Percentiles rank a stretch among this genome's conserved stretches.
Conservation (phyloP, 2,888 invertebrate genomes). For the Axea sp. region DNA sequence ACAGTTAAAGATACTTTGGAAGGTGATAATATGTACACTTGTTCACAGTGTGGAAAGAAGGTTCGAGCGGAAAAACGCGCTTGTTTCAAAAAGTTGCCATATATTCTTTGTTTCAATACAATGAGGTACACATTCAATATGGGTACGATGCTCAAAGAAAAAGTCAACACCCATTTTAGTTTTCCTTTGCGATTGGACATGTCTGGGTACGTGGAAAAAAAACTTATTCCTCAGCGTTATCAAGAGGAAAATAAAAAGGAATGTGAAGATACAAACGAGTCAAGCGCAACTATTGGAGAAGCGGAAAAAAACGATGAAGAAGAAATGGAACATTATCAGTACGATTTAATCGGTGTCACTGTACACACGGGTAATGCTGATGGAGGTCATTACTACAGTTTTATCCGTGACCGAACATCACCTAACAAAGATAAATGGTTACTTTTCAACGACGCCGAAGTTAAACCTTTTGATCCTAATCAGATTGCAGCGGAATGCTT, state of each 20-base stretch:
- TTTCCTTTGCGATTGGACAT: conserved; percentile 96
- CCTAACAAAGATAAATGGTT: conserved; percentile 92
- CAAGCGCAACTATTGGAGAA: conserved; percentile 76
- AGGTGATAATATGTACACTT: conserved; percentile 98
- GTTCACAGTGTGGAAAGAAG: conserved; percentile 96
- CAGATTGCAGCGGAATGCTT: conserved; percentile 97
- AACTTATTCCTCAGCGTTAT: conserved; percentile 92
- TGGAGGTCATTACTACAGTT: conserved; percentile 97
- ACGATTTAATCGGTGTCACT: conserved; percentile 94
- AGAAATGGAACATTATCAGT: conserved; percentile 87
- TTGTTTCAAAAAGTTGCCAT: conserved; percentile 95
- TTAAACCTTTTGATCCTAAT: conserved; percentile 96
- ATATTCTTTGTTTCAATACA: conserved; percentile 96
- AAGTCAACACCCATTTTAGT: conserved; percentile 98
- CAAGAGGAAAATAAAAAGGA: conserved; percentile 81
- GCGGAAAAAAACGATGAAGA: conserved; percentile 77
- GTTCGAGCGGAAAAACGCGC: conserved; percentile 97
- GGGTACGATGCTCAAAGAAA: conserved; percentile 98
- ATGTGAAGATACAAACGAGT: conserved; percentile 60
- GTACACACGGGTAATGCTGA: conserved; percentile 99
- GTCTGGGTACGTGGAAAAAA: conserved; percentile 96
- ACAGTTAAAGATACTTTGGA: conserved; percentile 97
- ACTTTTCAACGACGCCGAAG: conserved; percentile 95
- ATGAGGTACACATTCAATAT: conserved; percentile 93
- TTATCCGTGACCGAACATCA: conserved; percentile 90